These are phyloP conservation scores for Anolis apletophallus DNA, from an alignment of 2,797 vertebrate species.

Conservation along the genomic window DNA sequence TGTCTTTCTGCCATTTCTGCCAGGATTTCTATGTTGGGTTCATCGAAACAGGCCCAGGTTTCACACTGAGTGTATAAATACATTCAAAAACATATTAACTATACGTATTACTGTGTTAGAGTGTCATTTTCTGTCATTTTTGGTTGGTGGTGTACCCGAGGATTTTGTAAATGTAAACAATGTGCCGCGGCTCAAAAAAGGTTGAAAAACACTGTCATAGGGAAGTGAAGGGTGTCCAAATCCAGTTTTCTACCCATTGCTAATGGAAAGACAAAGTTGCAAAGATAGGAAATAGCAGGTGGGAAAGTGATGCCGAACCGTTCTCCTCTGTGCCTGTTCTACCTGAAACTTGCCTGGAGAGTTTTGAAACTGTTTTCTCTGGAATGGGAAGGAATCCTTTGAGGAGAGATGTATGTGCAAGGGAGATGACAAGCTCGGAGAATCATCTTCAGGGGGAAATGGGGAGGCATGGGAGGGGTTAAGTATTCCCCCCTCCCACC, in stretches of 20 bases:
- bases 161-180: too few species aligned
- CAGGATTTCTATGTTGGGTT: too few species aligned
- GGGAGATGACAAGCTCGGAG: neutral
- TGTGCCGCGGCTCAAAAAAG: too few species aligned
- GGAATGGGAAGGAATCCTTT: neutral
- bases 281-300: neutral
- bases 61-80: too few species aligned
- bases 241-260: neutral
- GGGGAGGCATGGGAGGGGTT: neutral
- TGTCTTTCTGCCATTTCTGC: too few species aligned
- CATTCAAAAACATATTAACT: too few species aligned
- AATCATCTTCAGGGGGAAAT: neutral
- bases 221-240: neutral
- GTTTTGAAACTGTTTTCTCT: neutral
- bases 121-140: too few species aligned
- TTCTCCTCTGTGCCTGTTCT: neutral
- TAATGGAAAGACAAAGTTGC: neutral
- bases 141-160: too few species aligned
- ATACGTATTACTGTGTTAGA: too few species aligned
- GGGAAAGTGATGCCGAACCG: neutral
- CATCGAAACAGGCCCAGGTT: too few species aligned
- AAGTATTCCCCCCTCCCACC: neutral
- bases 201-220: too few species aligned
- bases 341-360: neutral
- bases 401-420: neutral